Evolutionary conservation across 2,888 invertebrate genomes (phyloP).

Genomic region (Cantharis rustica): DNA sequence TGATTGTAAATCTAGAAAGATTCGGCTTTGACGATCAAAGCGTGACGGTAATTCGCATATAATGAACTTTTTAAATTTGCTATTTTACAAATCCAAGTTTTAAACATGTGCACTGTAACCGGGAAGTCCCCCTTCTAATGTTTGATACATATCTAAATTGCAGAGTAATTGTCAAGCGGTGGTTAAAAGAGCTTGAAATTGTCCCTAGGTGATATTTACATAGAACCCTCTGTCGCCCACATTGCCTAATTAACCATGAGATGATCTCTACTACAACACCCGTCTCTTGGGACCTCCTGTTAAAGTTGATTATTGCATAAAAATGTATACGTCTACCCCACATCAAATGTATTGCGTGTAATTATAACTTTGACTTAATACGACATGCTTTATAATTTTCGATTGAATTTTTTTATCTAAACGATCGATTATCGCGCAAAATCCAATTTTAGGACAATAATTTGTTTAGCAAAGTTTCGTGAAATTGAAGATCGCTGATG

Average conservation of each 20-base stretch:
- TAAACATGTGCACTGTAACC: neutral
- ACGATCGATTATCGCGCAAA: neutral
- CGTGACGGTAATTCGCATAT: neutral
- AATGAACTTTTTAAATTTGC: neutral
- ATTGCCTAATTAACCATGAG: conserved; percentile 55
- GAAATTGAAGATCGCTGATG: neutral
- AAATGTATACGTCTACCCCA: conserved; percentile 12
- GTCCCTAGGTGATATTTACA: conserved; percentile 53
- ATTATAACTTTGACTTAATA: conserved; percentile 17
- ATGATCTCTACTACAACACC: conserved; percentile 38
- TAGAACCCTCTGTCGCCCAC: conserved; percentile 45
- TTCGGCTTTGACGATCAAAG: neutral
- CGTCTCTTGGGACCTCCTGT: conserved; percentile 31
- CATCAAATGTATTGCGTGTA: neutral
- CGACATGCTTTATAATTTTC: conserved; percentile 12
- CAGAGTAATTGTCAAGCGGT: conserved; percentile 56
- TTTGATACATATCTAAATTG: conserved; percentile 57
- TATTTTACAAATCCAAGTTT: neutral
- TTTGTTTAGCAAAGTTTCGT: conserved; percentile 5
- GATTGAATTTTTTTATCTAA: neutral
- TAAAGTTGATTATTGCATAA: conserved; percentile 29
- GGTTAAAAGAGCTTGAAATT: conserved; percentile 59
- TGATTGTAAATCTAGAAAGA: neutral
- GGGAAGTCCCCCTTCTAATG: conserved; percentile 19
- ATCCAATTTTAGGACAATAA: neutral